phyloP scores from a whole-genome alignment of 2,888 invertebrate species.

The Rhopalosiphum nymphaeae region DNA sequence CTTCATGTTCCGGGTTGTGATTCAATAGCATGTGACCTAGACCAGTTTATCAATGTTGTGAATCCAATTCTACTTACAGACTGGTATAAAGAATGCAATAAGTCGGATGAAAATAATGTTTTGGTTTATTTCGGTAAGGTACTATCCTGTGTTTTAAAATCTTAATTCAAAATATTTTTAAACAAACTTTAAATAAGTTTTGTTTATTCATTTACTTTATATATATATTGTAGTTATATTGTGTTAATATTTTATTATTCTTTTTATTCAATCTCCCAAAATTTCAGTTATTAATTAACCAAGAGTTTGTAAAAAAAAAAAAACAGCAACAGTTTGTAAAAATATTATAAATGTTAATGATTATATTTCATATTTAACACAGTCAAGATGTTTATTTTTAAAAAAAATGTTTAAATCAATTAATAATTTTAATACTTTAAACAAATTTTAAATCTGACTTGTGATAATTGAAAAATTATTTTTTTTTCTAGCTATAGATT shows the following conservation, averaged over 20 bases:
- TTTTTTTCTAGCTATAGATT: not conserved
- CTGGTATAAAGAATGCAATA: slow-evolving; percentile 64
- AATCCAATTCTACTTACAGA: slow-evolving; percentile 35
- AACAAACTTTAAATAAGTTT: not conserved
- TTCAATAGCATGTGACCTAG: slow-evolving; percentile 75
- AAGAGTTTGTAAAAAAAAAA: not conserved
- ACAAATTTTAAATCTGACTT: not conserved
- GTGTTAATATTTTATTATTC: not conserved
- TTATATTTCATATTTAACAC: not conserved
- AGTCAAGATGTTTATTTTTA: not conserved
- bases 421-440: too few species aligned
- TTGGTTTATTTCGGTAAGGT: slow-evolving; percentile 26
- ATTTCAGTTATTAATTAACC: not conserved
- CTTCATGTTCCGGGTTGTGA: slow-evolving; percentile 77
- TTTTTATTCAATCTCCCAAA: not conserved
- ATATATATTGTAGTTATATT: not conserved
- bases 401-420: too few species aligned
- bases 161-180: not conserved
- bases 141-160: not conserved
- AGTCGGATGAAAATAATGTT: not conserved
- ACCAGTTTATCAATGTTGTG: slow-evolving; percentile 73
- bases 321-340: not conserved
- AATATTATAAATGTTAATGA: not conserved
- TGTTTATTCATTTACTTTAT: not conserved
- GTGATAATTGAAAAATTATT: not conserved